Base-by-base conservation (phyloP, 2,797 vertebrate genomes). In the Babyrousa celebensis region DNA sequence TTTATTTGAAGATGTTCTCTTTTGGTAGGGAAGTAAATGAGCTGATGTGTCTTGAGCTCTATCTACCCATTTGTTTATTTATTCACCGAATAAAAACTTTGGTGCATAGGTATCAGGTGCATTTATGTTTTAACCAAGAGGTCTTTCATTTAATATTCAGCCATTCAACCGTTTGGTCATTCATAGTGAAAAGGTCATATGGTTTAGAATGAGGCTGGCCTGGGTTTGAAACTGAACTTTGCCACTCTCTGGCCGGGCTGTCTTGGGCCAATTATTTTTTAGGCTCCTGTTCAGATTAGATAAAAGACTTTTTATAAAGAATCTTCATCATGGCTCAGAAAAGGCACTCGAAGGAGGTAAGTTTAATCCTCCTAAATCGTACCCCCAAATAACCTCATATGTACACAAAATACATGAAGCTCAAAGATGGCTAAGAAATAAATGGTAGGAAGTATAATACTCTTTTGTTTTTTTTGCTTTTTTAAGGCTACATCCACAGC, bases 1-100 rank as follows among this genome's bases (percentile, higher is more conserved):
- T 80, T 94, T 90, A 48, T 93, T 96, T 95, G 92, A 96, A 86
- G 71, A 87, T 71, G 25, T 95, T 96, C 29, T 91, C 2, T 96
- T 56, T 85, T 78, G 14, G 27, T 62, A 2, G 17, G 48, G 32
- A 85, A 12, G 43, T 71, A 94, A 95, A 89, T 87, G 72, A 97
- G 60, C 52, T 89, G 83, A 74, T 88, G 18, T 70, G 4, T 91
- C 43, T 62, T 67, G 21, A 93, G 12, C 14, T 94, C 27, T 20
- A 80, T 79, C 48, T 17, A 96, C 25, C 12, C 18, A 84, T 85
- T 94, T 43, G 77, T 72, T 95, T 48, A 60, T 79, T 84, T 78
- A 83, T 85, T 91, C 15, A 80, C 67, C 40, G 80, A 72, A 68
- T 88, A 96, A 92, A 43, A 2, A 40, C 91, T 89, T 97, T 93